Conservation (phyloP, 2,113 vertebrate species). For the Naja naja region DNA sequence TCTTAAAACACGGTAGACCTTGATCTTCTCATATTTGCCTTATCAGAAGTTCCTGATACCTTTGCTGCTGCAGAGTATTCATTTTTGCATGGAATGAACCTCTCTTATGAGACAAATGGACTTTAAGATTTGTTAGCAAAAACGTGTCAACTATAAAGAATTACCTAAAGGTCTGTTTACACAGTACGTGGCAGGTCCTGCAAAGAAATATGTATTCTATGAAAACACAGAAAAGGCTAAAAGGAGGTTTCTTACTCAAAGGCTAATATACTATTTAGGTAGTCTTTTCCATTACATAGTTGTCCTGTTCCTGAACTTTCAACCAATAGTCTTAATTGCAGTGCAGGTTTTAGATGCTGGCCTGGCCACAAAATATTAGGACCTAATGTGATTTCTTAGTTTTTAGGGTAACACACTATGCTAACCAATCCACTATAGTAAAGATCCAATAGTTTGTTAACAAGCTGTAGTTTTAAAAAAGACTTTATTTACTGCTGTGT, state of each 20-base stretch:
- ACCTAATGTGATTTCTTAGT: not conserved
- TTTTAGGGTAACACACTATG: not conserved
- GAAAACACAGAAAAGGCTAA: conserved; percentile 32
- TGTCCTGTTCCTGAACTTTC: conserved; percentile 20
- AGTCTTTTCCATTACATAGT: conserved; percentile 12
- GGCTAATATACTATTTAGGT: conserved; percentile 22
- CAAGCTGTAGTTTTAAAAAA: not conserved
- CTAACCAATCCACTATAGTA: not conserved
- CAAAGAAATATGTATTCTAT: conserved; percentile 34
- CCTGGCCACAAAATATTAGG: not conserved
- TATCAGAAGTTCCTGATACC: not conserved
- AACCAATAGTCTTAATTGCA: not conserved
- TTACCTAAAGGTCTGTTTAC: conserved; percentile 31
- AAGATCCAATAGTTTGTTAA: not conserved
- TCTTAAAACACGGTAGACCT: too few relatives aligned
- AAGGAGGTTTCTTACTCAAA: conserved; percentile 26
- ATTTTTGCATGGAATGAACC: not conserved
- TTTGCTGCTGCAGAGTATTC: not conserved
- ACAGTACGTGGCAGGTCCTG: conserved; percentile 23
- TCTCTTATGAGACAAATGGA: conserved; percentile 25
- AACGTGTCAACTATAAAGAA: conserved; percentile 35
- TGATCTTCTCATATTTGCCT: not conserved
- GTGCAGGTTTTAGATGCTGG: not conserved
- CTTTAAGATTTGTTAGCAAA: conserved; percentile 31
- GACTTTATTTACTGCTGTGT: not conserved